These are phyloP conservation scores for Hycleus cichorii DNA, from an alignment of 1,140 invertebrate species.

Conservation along the genomic window DNA sequence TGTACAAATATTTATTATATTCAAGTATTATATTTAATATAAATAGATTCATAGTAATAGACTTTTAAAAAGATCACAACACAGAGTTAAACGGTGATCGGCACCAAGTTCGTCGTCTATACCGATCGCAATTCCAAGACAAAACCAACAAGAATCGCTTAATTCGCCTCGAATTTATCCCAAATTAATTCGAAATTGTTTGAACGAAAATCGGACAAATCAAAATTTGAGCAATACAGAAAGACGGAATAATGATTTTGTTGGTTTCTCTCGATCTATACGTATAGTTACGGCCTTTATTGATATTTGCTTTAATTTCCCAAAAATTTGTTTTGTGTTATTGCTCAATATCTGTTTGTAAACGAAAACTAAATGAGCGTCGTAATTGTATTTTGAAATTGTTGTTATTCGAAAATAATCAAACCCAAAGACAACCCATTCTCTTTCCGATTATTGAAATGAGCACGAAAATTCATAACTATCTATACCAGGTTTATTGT, in stretches of 20 bases:
- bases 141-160: too few relatives aligned
- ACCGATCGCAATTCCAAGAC: too few relatives aligned
- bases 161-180: too few relatives aligned
- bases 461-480: too few relatives aligned
- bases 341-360: slow-evolving; percentile 18
- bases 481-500: too few relatives aligned
- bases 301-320: slow-evolving; percentile 28
- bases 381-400: neutral
- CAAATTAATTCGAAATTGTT: too few relatives aligned
- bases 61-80: slow-evolving; percentile 45
- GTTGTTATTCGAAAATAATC: neutral
- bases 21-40: slow-evolving; percentile 39
- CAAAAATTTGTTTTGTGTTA: neutral
- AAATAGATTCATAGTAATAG: slow-evolving; percentile 44
- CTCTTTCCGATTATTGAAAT: too few relatives aligned
- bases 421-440: too few relatives aligned
- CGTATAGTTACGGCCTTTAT: slow-evolving; percentile 25
- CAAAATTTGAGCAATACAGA: neutral
- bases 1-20: slow-evolving; percentile 41
- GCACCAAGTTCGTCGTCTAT: too few relatives aligned
- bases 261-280: neutral
- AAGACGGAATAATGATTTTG: slow-evolving; percentile 1
- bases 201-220: too few relatives aligned
- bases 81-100: slow-evolving; percentile 37
- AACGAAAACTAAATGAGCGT: slow-evolving; percentile 7